A percentile compares a stretch with the other conserved stretches of the same genome.
These are phyloP conservation scores for Mustela lutreola DNA, from an alignment of 2,113 vertebrate species.

Conservation along the genomic window DNA sequence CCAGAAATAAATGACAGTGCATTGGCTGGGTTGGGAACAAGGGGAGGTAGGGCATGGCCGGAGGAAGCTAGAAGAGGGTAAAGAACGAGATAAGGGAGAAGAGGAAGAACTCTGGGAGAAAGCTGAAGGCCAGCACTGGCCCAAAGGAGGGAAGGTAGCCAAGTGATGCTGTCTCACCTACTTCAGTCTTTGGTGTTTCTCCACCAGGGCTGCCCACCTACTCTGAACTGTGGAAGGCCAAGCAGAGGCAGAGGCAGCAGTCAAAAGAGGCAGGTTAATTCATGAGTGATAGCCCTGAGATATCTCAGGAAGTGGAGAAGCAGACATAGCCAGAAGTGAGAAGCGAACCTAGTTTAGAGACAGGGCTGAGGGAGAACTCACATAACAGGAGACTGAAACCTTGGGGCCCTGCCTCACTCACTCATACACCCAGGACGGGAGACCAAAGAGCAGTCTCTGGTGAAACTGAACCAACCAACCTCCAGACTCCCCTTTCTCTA, in stretches of 20 bases:
- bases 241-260: background rate
- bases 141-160: background rate
- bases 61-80: background rate
- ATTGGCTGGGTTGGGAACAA: background rate
- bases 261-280: background rate
- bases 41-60: background rate
- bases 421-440: background rate
- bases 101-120: background rate
- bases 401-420: accelerated
- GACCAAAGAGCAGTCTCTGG: too few relatives aligned
- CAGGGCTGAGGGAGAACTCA: background rate
- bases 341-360: background rate
- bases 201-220: background rate
- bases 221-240: background rate
- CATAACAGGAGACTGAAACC: background rate
- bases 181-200: background rate
- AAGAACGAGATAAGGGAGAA: background rate
- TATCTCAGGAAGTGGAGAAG: background rate
- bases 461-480: background rate
- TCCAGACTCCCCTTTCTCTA: background rate
- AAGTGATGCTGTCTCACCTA: accelerated
- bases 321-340: background rate
- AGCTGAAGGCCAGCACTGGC: background rate
- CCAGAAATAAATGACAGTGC: slow-evolving; percentile 25
- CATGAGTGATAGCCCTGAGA: background rate